Percentiles rank a stretch among this genome's conserved stretches.
Conservation (phyloP, 1,140 invertebrate species). For the Liolophura sinensis region DNA sequence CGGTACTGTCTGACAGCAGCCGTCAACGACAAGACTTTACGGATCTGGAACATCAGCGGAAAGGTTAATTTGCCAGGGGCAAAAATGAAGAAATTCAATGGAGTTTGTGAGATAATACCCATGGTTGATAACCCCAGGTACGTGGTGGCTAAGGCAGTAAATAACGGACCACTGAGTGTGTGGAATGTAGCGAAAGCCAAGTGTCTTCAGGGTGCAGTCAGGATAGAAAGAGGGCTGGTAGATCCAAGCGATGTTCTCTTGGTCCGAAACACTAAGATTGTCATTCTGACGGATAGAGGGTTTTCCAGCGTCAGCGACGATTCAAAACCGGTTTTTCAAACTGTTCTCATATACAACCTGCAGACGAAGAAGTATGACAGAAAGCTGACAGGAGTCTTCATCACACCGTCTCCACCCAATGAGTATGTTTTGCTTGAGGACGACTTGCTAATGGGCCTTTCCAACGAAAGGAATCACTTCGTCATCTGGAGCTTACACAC, state of each 20-base stretch:
- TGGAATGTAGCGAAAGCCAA: constrained; percentile 54
- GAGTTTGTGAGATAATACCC: constrained; percentile 42
- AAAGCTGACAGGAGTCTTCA: constrained; percentile 46
- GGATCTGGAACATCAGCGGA: constrained; percentile 51
- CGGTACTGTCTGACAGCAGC: constrained; percentile 46
- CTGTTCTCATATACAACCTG: constrained; percentile 48
- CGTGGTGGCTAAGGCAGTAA: constrained; percentile 46
- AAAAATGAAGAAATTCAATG: constrained; percentile 42
- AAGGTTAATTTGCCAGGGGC: constrained; percentile 42
- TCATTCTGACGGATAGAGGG: constrained; percentile 50
- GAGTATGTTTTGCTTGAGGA: constrained; percentile 51
- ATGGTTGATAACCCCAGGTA: constrained; percentile 50
- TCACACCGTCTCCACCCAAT: constrained; percentile 47
- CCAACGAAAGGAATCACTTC: constrained; percentile 50
- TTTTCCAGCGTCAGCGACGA: constrained; percentile 40
- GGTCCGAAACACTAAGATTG: constrained; percentile 42
- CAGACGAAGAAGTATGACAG: constrained; percentile 41
- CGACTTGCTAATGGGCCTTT: constrained; percentile 47
- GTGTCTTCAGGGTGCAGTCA: constrained; percentile 36
- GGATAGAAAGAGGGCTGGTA: constrained; percentile 45
- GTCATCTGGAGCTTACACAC: constrained; percentile 52
- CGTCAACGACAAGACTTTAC: constrained; percentile 38
- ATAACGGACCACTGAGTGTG: constrained; percentile 50
- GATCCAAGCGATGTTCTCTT: constrained; percentile 47
- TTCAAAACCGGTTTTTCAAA: constrained; percentile 48